phyloP scores from a whole-genome alignment of 2,113 vertebrate genomes.

The Neodontobutis hainanensis region DNA sequence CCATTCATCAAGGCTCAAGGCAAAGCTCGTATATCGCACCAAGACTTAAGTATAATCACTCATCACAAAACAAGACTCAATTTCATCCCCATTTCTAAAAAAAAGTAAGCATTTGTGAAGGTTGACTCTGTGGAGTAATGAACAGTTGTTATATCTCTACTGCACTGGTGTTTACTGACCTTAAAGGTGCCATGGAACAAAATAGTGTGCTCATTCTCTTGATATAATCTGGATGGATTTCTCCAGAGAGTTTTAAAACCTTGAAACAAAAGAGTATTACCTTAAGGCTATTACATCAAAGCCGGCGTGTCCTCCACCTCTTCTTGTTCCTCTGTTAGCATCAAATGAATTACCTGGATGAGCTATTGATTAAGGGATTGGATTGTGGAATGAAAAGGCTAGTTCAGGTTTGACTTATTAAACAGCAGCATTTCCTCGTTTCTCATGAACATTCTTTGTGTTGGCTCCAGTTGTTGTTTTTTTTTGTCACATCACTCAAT shows the following conservation, averaged over 20 bases:
- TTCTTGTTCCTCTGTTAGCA: conserved; percentile 29
- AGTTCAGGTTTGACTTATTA: conserved; percentile 37
- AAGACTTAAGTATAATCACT: conserved; percentile 14
- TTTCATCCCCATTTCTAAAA: conserved; percentile 15
- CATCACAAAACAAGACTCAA: conserved; percentile 7
- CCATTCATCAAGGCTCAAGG: conserved; percentile 21
- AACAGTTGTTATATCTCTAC: conserved; percentile 23
- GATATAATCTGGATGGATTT: conserved; percentile 5
- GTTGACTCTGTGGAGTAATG: conserved; percentile 31
- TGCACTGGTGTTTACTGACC: conserved; percentile 22
- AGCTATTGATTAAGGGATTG: conserved; percentile 43
- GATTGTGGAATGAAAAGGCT: conserved; percentile 44
- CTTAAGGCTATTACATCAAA: conserved; percentile 3
- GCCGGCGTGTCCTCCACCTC: neutral
- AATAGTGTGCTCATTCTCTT: neutral
- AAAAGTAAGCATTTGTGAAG: neutral
- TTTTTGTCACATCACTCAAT: neutral
- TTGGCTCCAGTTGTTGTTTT: too few relatives aligned
- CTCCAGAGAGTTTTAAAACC: conserved; percentile 11
- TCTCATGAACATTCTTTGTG: neutral
- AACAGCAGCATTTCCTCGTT: neutral
- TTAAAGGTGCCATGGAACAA: conserved; percentile 36
- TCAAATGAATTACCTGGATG: conserved; percentile 44
- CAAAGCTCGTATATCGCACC: conserved; percentile 21
- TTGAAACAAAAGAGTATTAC: conserved; percentile 8